Conservation (phyloP, 2,797 vertebrate species). For the Chanos chanos region DNA sequence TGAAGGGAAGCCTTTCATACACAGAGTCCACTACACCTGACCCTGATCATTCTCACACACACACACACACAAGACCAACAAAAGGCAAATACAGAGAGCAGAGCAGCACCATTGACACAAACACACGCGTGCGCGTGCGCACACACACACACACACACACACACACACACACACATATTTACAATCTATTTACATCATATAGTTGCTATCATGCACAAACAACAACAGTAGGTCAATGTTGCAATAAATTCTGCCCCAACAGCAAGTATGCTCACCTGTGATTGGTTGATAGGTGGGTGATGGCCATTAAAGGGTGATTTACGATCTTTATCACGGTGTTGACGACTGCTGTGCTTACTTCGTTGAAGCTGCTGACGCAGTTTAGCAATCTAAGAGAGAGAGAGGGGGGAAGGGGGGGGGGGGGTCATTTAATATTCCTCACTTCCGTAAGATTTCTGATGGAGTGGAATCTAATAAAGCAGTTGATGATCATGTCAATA, state of each 20-base stretch:
- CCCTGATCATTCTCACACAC: conserved; percentile 44
- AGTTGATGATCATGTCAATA: too few relatives aligned
- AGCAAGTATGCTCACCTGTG: conserved; percentile 69
- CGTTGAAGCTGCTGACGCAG: conserved; percentile 84
- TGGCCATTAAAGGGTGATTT: conserved; percentile 87
- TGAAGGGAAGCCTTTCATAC: conserved; percentile 50
- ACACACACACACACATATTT: conserved; percentile 5
- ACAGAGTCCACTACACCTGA: conserved; percentile 49
- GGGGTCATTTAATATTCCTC: not conserved
- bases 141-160: conserved; percentile 21
- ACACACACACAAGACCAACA: conserved; percentile 3
- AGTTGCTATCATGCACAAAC: conserved; percentile 22
- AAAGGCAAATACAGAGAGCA: too few relatives aligned
- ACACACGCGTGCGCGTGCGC: conserved; percentile 15
- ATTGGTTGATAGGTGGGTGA: conserved; percentile 80
- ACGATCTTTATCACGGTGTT: conserved; percentile 83
- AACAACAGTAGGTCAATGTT: too few relatives aligned
- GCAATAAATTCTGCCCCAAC: too few relatives aligned
- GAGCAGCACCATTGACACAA: conserved; percentile 20
- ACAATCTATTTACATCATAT: conserved; percentile 9
- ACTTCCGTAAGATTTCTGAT: too few relatives aligned
- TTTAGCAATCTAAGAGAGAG: conserved; percentile 75
- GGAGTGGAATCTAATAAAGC: too few relatives aligned
- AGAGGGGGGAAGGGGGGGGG: conserved; percentile 14
- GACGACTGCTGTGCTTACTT: conserved; percentile 84